A percentile compares a stretch with the other conserved stretches of the same genome.
Evolutionary conservation across 2,888 invertebrate species (phyloP).

Genomic region (Lepidochitona cinerea): DNA sequence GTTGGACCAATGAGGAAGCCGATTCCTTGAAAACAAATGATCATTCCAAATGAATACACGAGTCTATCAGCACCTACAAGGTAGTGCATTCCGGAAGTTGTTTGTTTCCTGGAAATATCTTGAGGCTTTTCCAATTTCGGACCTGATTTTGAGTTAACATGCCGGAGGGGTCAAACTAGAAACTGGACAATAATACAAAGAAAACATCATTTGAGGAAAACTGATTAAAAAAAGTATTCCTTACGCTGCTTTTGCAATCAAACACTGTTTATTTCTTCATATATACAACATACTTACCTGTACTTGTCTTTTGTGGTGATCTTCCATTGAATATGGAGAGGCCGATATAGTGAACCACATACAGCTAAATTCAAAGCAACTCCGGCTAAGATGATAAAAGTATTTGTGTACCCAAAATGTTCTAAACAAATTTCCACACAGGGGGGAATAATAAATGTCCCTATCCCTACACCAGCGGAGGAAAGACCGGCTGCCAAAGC

Average conservation of each 20-base stretch:
- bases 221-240: no score
- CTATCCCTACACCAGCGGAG: slow-evolving; percentile 54
- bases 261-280: no score
- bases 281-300: no score
- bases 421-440: slow-evolving; percentile 42
- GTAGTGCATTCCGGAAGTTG: no score
- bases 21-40: slow-evolving; percentile 52
- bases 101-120: no score
- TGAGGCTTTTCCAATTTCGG: no score
- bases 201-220: no score
- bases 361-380: slow-evolving; percentile 43
- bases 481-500: slow-evolving; percentile 50
- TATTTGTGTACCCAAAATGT: slow-evolving; percentile 43
- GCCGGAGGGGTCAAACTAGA: no score
- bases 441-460: slow-evolving; percentile 50
- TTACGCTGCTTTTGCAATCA: no score
- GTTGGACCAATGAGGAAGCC: slow-evolving; percentile 54
- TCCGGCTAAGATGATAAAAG: slow-evolving; percentile 46
- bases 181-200: no score
- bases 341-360: slow-evolving; percentile 45
- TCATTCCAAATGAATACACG: slow-evolving; percentile 51
- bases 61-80: slow-evolving; percentile 48
- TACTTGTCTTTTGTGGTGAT: background rate
- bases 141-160: no score
- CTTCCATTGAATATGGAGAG: slow-evolving; percentile 33